phyloP scores from a whole-genome alignment of 1,140 invertebrate genomes.

The Eueides isabella region DNA sequence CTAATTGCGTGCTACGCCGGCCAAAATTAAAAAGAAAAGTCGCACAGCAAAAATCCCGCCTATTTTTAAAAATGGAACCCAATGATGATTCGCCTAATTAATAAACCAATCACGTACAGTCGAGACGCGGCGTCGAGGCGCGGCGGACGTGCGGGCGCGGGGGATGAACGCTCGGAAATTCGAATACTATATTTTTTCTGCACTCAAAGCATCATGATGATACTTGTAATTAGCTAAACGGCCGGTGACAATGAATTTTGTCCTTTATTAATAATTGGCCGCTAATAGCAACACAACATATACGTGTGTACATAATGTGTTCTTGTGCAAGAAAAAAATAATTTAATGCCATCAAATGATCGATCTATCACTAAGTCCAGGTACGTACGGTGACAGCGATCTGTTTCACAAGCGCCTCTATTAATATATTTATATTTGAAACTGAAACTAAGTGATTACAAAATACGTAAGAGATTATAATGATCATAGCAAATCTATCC shows the following conservation, averaged over 20 bases:
- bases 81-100: conserved; percentile 82
- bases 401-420: conserved; percentile 42
- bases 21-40: conserved; percentile 81
- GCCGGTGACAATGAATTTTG: conserved; percentile 63
- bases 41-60: conserved; percentile 79
- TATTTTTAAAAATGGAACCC: conserved; percentile 83
- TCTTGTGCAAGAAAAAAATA: conserved; percentile 37
- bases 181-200: conserved; percentile 81
- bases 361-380: conserved; percentile 47
- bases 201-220: conserved; percentile 71
- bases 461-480: conserved; percentile 17
- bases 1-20: conserved; percentile 78
- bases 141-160: conserved; percentile 79
- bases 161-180: conserved; percentile 80
- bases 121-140: conserved; percentile 78
- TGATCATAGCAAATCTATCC: conserved; percentile 25
- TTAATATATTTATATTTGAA: conserved; percentile 34
- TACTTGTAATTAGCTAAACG: conserved; percentile 79
- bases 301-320: conserved; percentile 11
- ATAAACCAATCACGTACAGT: conserved; percentile 82
- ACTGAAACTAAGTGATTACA: conserved; percentile 12
- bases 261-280: conserved; percentile 55
- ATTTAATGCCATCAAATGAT: conserved; percentile 39
- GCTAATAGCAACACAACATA: conserved; percentile 33
- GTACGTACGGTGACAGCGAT: conserved; percentile 45